Evolutionary conservation across 2,113 vertebrate genomes (phyloP).

Genomic region (Amphiprion percula): DNA sequence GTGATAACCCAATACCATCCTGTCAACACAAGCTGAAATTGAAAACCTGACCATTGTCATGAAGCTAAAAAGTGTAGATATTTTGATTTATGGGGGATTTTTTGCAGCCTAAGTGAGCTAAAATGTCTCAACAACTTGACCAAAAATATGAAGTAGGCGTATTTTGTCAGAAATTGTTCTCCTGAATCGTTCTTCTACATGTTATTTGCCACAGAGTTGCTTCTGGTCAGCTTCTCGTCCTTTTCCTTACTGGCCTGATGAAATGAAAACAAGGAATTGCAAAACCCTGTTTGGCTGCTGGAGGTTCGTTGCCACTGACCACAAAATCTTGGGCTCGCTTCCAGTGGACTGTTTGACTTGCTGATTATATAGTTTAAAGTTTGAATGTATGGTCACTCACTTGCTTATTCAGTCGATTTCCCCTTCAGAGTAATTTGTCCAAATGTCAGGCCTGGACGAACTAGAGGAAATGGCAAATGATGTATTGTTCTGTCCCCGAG

Average conservation of each 20-base stretch:
- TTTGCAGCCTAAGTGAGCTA: no score
- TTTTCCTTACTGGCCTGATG: neutral
- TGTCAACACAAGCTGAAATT: no score
- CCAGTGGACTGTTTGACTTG: neutral
- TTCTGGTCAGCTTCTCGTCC: no score
- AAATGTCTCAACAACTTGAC: no score
- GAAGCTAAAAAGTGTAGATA: no score
- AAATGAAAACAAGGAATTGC: neutral
- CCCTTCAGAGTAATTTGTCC: conserved; percentile 8
- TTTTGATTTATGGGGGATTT: no score
- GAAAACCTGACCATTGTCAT: no score
- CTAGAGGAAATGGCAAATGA: conserved; percentile 38
- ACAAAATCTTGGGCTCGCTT: neutral
- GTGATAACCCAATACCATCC: no score
- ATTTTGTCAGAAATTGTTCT: no score
- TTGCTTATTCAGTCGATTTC: neutral
- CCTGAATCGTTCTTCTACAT: no score
- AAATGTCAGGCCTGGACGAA: conserved; percentile 2
- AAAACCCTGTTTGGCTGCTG: neutral
- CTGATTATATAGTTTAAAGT: neutral
- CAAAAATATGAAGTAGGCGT: no score
- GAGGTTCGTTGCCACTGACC: neutral
- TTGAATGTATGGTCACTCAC: neutral
- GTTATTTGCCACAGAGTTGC: neutral
- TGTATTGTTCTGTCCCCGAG: conserved; percentile 40